Conservation (phyloP, 2,888 invertebrate genomes). For the Nesidiocoris tenuis region DNA sequence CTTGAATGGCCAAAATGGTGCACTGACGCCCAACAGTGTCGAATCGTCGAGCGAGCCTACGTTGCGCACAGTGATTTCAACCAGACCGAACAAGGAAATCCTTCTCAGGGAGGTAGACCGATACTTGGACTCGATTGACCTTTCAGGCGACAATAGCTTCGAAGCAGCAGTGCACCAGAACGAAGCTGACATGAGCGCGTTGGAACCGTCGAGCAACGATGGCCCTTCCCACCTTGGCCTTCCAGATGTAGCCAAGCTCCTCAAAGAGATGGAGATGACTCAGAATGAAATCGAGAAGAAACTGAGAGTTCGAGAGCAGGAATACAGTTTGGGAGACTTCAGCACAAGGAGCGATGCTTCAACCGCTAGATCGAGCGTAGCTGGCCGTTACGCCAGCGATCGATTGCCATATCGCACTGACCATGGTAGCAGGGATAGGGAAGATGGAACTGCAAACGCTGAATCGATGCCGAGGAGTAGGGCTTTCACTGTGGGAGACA, state of each 20-base stretch:
- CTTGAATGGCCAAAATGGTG: neutral
- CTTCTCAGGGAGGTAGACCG: slow-evolving; percentile 42
- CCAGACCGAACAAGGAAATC: slow-evolving; percentile 17
- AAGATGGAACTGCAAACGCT: neutral
- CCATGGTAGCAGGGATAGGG: neutral
- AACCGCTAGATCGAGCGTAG: neutral
- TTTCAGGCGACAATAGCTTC: slow-evolving; percentile 12
- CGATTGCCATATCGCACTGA: neutral
- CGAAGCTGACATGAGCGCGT: neutral
- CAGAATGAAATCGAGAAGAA: slow-evolving; percentile 54
- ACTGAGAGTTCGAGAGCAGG: slow-evolving; percentile 49
- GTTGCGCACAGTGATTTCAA: slow-evolving; percentile 1
- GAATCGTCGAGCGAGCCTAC: slow-evolving; percentile 24
- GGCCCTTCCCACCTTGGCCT: slow-evolving; percentile 52
- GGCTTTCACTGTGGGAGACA: slow-evolving; percentile 52
- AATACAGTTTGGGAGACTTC: slow-evolving; percentile 39
- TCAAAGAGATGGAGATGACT: slow-evolving; percentile 56
- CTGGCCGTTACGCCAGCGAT: neutral
- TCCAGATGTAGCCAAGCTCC: slow-evolving; percentile 55
- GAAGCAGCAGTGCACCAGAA: neutral
- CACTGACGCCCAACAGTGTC: neutral
- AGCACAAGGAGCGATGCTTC: neutral
- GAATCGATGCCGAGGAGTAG: neutral
- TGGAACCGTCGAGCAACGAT: neutral
- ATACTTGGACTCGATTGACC: slow-evolving; percentile 33